Conservation (phyloP, 2,888 invertebrate genomes). For the Tribolium freemani region DNA sequence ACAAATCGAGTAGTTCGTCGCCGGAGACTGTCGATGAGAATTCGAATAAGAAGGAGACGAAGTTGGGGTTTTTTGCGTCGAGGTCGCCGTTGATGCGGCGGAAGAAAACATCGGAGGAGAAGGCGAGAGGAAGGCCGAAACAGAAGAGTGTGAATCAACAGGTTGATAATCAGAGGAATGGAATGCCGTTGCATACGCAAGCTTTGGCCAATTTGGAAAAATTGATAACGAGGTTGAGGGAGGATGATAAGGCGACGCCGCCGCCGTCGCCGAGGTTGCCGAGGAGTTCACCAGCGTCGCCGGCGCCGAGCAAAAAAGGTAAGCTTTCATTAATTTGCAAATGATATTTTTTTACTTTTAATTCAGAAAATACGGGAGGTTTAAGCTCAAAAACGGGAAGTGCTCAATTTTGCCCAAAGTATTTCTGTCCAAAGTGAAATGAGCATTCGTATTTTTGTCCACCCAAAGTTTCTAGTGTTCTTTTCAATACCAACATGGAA, state of each 20-base stretch:
- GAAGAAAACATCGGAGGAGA: slow-evolving; percentile 61
- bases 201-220: slow-evolving; percentile 74
- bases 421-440: too few relatives aligned
- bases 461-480: too few relatives aligned
- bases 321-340: slow-evolving; percentile 46
- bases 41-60: slow-evolving; percentile 60
- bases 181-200: slow-evolving; percentile 67
- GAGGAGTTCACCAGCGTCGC: slow-evolving; percentile 83
- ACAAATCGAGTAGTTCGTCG: slow-evolving; percentile 44
- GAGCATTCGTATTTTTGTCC: too few relatives aligned
- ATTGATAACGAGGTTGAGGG: slow-evolving; percentile 72
- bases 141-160: slow-evolving; percentile 53
- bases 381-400: too few relatives aligned
- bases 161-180: slow-evolving; percentile 53
- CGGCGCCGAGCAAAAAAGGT: slow-evolving; percentile 79
- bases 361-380: too few relatives aligned
- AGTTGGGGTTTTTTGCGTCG: slow-evolving; percentile 64
- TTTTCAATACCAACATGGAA: too few relatives aligned
- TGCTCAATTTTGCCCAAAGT: too few relatives aligned
- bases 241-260: slow-evolving; percentile 70
- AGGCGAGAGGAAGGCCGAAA: slow-evolving; percentile 58
- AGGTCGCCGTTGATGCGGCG: slow-evolving; percentile 65
- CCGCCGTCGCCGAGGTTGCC: slow-evolving; percentile 76
- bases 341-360: too few relatives aligned
- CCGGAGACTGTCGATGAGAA: slow-evolving; percentile 38